These are phyloP conservation scores for Leptinotarsa haldemani DNA, from an alignment of 2,888 invertebrate species.

Conservation along the genomic window DNA sequence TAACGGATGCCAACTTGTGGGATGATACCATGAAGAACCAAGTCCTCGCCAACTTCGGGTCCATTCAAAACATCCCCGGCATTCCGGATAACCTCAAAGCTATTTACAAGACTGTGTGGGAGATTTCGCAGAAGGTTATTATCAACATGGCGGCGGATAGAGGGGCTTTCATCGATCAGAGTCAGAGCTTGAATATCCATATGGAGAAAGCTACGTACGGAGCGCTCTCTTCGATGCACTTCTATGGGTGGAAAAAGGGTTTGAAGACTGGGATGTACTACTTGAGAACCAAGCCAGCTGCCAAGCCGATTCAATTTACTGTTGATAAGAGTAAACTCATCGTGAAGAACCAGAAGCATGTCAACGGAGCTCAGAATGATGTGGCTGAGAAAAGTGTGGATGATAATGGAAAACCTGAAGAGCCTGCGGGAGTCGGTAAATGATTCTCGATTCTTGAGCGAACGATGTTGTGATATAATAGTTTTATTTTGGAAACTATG, in stretches of 20 bases:
- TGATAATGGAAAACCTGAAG: too few species aligned
- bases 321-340: constrained; percentile 83
- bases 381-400: background rate
- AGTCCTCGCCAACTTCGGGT: constrained; percentile 91
- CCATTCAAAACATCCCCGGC: constrained; percentile 86
- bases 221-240: constrained; percentile 97
- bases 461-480: background rate
- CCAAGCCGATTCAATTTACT: constrained; percentile 96
- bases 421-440: background rate
- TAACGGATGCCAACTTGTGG: constrained; percentile 93
- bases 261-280: constrained; percentile 99
- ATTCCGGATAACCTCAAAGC: constrained; percentile 88
- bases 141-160: constrained; percentile 98
- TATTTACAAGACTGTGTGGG: constrained; percentile 97
- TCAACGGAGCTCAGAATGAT: background rate
- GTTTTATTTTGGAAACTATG: too few species aligned
- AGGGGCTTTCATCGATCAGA: constrained; percentile 98
- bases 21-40: constrained; percentile 94
- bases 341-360: constrained; percentile 28
- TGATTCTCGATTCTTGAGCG: background rate
- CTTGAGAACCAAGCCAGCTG: constrained; percentile 94
- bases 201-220: constrained; percentile 95
- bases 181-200: constrained; percentile 97
- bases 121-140: constrained; percentile 91
- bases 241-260: constrained; percentile 96